Base-by-base conservation (phyloP, 2,113 vertebrate genomes). In the Carassius gibelio region DNA sequence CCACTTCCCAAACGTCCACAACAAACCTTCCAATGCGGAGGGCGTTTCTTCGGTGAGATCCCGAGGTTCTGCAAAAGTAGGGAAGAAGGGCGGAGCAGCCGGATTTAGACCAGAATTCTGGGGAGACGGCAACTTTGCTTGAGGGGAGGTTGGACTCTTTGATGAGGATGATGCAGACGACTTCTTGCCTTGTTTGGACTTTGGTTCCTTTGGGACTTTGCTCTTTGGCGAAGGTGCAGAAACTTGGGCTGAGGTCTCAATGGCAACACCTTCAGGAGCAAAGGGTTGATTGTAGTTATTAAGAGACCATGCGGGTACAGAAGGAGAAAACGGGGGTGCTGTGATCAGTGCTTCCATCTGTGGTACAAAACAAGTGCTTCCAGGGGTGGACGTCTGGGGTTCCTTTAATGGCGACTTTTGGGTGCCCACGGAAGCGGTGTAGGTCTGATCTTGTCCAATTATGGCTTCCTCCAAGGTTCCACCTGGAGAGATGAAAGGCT, bases 31-130 rank as follows among this genome's bases (percentile, higher is more conserved):
- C 64, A 83, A 50, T 1, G 48, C 11, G 48, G 13, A 1, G 48
- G 3, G 48, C 48, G 11, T 81, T 69, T 57, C 88, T 13, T 84
- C 57, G 15, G 84, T 89, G 55, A 89, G 86, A 55, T 94, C 94
- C 85, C 80, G 17, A 19, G 91, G 45, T 75, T 94, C 93, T 23
- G 91, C 88, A 87, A 94, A 94, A 87, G 91, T 94, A 79, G 95
- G 95, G 88, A 95, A 94, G 89, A 95, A 95, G 8, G 95, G 95
- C 21, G 93, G 94, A 38, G 94, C 94, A 17, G 94, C 83, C 9
- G 94, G 94, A 81, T 95, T 95, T 75, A 95, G 92, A 57, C 89
- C 92, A 4, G 93, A 94, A 66, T 55, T 89, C 79, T 88, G 83
- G 5, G 87, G 80, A 75, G 91, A 84, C n/a, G 87, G 86, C 15